Base-by-base conservation (phyloP, 2,797 vertebrate genomes). In the Diceros bicornis region DNA sequence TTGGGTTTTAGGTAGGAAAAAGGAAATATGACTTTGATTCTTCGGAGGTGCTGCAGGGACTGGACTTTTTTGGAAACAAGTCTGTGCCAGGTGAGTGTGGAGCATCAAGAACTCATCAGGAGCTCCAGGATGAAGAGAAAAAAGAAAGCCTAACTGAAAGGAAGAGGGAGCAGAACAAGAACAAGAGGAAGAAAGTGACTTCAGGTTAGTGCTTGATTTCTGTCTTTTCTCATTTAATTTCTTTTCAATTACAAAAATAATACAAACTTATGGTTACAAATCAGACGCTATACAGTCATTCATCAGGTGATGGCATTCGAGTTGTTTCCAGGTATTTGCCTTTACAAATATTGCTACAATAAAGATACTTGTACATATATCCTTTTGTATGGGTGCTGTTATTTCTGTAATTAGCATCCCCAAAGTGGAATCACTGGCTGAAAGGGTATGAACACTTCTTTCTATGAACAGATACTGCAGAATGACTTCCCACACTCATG, bases 11-110 rank as follows among this genome's bases (percentile, higher is more conserved):
- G 99, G 97, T 99, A 81, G 55, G 97, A 64, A 99, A 98, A 97
- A 98, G 98, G 47, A 98, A 98, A 14, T 89, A 97, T 25, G 72
- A 89, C 25, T 89, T 89, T 1, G 91, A 96, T 4, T 93, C 97
- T 62, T 96, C 66, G 6, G 97, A 99, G 81, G 95, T 82, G 41
- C 84, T 98, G 21, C 98, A 98, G 97, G 97, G 96, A 47, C 99
- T 99, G 72, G 99, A 99, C 97, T 99, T 99, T 97, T 99, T 99
- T 91, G 99, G 99, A 32, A 97, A 87, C 95, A 98, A 94, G 32
- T 27, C 81, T 84, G 2, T 75, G 16, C 44, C 88, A 81, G n/a
- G 61, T 92, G 88, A 95, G 11, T 23, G 37, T 89, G 74, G 18
- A 69, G 16, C 37, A 44, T 95, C 95, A 75, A 47, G 64, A 83